phyloP scores from a whole-genome alignment of 2,888 invertebrate species.

The Punctoribates punctum region DNA sequence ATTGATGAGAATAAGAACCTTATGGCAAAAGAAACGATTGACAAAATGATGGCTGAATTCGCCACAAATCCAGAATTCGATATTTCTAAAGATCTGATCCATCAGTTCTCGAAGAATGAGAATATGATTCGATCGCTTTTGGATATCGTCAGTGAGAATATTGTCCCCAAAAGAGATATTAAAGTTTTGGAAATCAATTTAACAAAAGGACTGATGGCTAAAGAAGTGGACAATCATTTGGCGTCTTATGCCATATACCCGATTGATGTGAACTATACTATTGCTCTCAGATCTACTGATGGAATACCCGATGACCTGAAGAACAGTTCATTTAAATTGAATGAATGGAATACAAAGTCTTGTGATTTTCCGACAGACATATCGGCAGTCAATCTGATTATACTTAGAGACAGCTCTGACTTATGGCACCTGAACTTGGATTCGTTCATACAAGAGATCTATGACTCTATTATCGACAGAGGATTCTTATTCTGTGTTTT shows the following conservation, averaged over 20 bases:
- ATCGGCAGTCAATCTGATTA: neutral
- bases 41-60: neutral
- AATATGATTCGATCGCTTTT: slow-evolving; percentile 54
- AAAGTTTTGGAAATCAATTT: slow-evolving; percentile 66
- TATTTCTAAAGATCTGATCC: slow-evolving; percentile 41
- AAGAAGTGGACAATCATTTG: slow-evolving; percentile 29
- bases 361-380: neutral
- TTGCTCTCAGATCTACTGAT: slow-evolving; percentile 51
- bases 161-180: slow-evolving; percentile 61
- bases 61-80: slow-evolving; percentile 2
- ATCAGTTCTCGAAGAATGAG: slow-evolving; percentile 46
- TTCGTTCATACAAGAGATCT: neutral
- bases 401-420: neutral
- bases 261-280: slow-evolving; percentile 60
- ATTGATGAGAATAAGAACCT: slow-evolving; percentile 2
- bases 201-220: slow-evolving; percentile 5
- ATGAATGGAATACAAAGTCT: neutral
- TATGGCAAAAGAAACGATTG: neutral
- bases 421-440: neutral
- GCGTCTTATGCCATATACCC: slow-evolving; percentile 42
- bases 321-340: neutral
- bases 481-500: neutral
- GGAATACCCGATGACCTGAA: neutral
- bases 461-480: neutral
- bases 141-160: slow-evolving; percentile 75